These are phyloP conservation scores for Machimus rusticus DNA, from an alignment of 2,888 invertebrate species.

Conservation along the genomic window DNA sequence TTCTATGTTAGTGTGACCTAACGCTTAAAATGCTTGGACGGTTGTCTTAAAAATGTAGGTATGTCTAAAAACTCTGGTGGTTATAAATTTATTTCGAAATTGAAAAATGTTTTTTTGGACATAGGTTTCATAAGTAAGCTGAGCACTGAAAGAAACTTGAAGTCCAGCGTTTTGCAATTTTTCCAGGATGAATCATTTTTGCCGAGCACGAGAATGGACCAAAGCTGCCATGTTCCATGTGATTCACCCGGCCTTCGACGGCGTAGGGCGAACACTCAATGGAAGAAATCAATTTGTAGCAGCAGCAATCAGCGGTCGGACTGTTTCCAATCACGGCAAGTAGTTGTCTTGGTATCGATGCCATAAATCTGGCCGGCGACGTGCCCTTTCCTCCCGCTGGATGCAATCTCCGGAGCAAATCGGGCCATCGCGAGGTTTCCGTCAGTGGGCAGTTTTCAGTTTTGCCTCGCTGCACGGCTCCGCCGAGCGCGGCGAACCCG, in stretches of 20 bases:
- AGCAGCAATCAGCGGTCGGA: background rate
- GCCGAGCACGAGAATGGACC: background rate
- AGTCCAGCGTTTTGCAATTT: background rate
- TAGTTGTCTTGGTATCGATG: constrained; percentile 2
- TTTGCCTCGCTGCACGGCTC: background rate
- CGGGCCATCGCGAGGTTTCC: background rate
- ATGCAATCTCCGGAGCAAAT: background rate
- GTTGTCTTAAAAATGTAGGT: no score
- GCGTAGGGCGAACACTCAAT: background rate
- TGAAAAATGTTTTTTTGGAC: no score
- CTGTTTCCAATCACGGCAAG: constrained; percentile 5
- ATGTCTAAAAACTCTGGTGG: no score
- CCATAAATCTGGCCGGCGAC: constrained; percentile 1
- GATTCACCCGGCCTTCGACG: background rate
- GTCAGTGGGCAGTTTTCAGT: constrained; percentile 2
- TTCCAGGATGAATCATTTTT: background rate
- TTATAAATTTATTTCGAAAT: no score
- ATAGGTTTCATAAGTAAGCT: no score
- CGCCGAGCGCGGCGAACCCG: background rate
- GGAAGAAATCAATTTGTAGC: constrained; percentile 26
- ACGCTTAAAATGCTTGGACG: no score
- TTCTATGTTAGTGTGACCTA: no score
- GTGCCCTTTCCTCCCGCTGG: background rate
- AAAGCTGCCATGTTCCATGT: background rate
- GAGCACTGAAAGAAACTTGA: background rate